phyloP scores from a whole-genome alignment of 2,888 invertebrate genomes.

The Scaeva pyrastri region DNA sequence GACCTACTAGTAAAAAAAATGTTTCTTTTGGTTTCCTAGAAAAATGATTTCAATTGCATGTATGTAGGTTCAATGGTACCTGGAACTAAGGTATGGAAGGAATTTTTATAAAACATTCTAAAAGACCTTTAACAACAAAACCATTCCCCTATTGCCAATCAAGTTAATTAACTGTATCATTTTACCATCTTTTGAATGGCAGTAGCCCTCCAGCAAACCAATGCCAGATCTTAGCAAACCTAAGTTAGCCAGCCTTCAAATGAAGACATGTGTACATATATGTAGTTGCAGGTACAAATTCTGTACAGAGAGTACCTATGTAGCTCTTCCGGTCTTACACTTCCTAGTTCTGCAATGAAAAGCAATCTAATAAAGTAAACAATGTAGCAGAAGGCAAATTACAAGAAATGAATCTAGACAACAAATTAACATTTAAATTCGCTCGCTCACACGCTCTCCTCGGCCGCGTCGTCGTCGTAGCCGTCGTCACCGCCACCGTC shows the following conservation, averaged over 20 bases:
- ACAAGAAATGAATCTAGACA: conserved; percentile 60
- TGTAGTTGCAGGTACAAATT: conserved; percentile 3
- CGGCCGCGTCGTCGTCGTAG: no score
- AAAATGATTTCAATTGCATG: background rate
- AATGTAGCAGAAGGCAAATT: conserved; percentile 70
- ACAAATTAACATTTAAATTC: conserved; percentile 70
- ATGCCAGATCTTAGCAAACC: background rate
- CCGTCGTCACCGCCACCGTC: no score
- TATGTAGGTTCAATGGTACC: no score
- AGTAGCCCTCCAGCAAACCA: conserved; percentile 21
- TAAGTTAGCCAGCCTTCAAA: background rate
- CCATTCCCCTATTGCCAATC: conserved; percentile 39
- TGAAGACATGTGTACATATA: background rate
- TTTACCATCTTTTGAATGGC: conserved; percentile 3
- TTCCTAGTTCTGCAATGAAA: conserved; percentile 66
- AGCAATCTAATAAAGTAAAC: conserved; percentile 64
- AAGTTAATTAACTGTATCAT: conserved; percentile 47
- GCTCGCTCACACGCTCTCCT: conserved; percentile 3
- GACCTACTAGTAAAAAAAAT: background rate
- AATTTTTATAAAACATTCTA: conserved; percentile 5
- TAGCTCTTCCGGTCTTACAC: conserved; percentile 62
- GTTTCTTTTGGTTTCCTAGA: background rate
- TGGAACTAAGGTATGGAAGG: background rate
- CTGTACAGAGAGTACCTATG: background rate
- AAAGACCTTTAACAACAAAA: background rate